Percentiles rank a stretch among this genome's conserved stretches.
These are phyloP conservation scores for Druon quercuslanigerum DNA, from an alignment of 1,140 invertebrate genomes.

Conservation along the genomic window DNA sequence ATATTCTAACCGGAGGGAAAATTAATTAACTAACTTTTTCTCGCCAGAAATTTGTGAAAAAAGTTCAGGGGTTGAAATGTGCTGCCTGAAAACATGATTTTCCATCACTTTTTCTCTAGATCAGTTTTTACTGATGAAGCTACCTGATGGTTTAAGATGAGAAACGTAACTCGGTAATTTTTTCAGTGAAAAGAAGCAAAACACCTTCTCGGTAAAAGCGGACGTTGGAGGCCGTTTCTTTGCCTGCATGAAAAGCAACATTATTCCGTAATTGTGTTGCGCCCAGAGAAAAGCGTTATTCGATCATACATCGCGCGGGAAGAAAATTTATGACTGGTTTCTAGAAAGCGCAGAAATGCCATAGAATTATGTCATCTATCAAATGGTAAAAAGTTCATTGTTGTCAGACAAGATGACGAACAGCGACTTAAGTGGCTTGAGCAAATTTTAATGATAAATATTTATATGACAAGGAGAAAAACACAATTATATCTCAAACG, in stretches of 20 bases:
- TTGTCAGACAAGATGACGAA: too few relatives aligned
- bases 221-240: background rate
- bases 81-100: background rate
- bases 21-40: background rate
- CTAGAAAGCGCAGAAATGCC: conserved; percentile 9
- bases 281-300: background rate
- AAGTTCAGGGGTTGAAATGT: background rate
- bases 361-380: background rate
- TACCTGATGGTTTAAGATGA: background rate
- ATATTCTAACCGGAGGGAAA: background rate
- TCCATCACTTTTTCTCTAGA: background rate
- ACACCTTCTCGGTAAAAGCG: background rate
- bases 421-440: too few relatives aligned
- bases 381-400: too few relatives aligned
- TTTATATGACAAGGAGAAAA: too few relatives aligned
- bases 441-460: too few relatives aligned
- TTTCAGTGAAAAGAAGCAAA: background rate
- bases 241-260: background rate
- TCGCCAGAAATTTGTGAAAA: background rate
- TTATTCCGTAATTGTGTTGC: background rate
- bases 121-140: too few relatives aligned
- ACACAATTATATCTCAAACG: too few relatives aligned
- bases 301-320: background rate
- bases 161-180: background rate
- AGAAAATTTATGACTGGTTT: conserved; percentile 10